phyloP scores from a whole-genome alignment of 2,113 vertebrate genomes.

The Ophthalmolycus amberensis region DNA sequence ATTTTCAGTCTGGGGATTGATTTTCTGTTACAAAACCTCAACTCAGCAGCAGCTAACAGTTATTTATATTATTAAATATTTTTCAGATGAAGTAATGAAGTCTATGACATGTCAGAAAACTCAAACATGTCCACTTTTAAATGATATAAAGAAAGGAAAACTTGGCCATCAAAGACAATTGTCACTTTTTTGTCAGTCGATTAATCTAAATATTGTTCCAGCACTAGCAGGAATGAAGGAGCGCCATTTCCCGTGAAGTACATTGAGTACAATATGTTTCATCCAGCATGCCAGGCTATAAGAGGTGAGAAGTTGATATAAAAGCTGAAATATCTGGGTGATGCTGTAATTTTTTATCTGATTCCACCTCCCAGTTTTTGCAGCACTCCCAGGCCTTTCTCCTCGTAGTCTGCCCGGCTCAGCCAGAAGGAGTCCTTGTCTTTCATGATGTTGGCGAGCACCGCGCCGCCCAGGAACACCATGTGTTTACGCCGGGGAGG shows the following conservation, averaged over 20 bases:
- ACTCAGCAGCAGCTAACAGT: neutral
- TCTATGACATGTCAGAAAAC: neutral
- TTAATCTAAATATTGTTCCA: neutral
- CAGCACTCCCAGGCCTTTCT: constrained; percentile 87
- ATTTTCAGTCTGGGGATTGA: too few relatives aligned
- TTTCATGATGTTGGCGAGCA: constrained; percentile 99
- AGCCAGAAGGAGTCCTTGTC: constrained; percentile 99
- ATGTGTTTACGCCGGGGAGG: constrained; percentile 97
- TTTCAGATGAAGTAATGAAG: neutral
- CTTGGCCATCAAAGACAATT: neutral
- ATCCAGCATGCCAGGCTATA: neutral
- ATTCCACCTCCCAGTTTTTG: constrained; percentile 80
- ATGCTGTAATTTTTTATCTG: constrained; percentile 36
- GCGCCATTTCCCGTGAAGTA: neutral
- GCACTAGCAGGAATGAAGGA: neutral
- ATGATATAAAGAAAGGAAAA: neutral
- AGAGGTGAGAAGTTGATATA: neutral
- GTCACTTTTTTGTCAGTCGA: neutral
- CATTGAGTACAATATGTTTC: neutral
- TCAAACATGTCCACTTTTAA: neutral
- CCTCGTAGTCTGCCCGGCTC: constrained; percentile 93
- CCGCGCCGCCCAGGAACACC: constrained; percentile 95
- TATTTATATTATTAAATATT: neutral
- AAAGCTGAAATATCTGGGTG: neutral
- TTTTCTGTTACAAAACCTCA: neutral